A percentile compares a stretch with the other conserved stretches of the same genome.
phyloP scores from a whole-genome alignment of 1,140 invertebrate species.

The Radopholus similis region DNA sequence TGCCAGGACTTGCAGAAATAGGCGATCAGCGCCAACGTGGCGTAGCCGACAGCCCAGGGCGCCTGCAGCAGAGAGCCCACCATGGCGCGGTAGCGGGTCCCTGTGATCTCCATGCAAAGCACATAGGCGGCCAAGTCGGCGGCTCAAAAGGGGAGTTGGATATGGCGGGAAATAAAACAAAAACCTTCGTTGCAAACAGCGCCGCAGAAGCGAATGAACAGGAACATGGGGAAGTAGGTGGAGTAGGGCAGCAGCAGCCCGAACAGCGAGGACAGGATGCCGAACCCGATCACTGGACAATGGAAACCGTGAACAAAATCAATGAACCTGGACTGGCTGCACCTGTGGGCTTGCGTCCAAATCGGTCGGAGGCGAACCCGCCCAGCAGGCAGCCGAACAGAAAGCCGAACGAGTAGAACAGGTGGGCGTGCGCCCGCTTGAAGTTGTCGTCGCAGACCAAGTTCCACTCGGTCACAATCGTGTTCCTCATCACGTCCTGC shows the following conservation, averaged over 20 bases:
- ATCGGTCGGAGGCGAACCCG: conserved; percentile 54
- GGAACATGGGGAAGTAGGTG: conserved; percentile 59
- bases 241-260: conserved; percentile 55
- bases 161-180: too few species aligned
- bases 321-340: neutral
- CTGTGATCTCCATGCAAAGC: conserved; percentile 58
- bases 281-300: conserved; percentile 56
- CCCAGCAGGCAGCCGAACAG: conserved; percentile 55
- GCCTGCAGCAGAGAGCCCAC: conserved; percentile 56
- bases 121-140: conserved; percentile 54
- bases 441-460: conserved; percentile 59
- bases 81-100: conserved; percentile 55
- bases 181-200: conserved; percentile 59
- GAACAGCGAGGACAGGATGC: conserved; percentile 56
- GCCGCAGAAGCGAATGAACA: conserved; percentile 55
- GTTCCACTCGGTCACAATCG: conserved; percentile 60
- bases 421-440: conserved; percentile 56
- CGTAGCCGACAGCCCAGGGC: conserved; percentile 58
- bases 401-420: conserved; percentile 58
- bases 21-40: conserved; percentile 53
- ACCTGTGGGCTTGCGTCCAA: conserved; percentile 17
- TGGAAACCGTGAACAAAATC: conserved; percentile 39
- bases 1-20: conserved; percentile 58
- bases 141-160: conserved; percentile 19
- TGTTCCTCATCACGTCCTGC: conserved; percentile 49